Evolutionary conservation across 2,888 invertebrate species (phyloP), one percentile per base, ranked within the genome.

Genomic region (Drosophila stalkeri): DNA sequence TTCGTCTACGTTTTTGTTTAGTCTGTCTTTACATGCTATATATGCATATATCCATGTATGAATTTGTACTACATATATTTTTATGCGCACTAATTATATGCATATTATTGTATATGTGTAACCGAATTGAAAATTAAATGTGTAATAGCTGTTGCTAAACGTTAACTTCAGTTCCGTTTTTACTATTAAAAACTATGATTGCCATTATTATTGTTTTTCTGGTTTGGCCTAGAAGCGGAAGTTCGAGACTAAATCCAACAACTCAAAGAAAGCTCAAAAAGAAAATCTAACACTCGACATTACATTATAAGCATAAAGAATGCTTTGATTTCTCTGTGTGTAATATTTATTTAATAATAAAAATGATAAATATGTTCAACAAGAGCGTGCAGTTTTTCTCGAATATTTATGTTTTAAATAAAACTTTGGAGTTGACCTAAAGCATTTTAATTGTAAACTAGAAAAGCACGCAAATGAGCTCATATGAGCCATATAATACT

Each of bases 91-190:
- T 84, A 77, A 84, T 86, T 86, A 85, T 72, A 87, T 82, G 75
- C 80, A 86, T 74, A 84, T 64, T 75, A 69, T 52, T 80, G 72
- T 77, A 75, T 76, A 82, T 86, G 84, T 82, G 72, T 82, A 86
- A 86, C 85, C 87, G n/a, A 81, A 86, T 84, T 82, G 87, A 86
- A 81, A 78, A 77, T 86, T 80, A 75, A 81, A 73, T 77, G 83
- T 87, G 88, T 86, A 86, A 81, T 87, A 86, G 86, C 83, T 88
- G 86, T 86, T 85, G 84, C 84, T 84, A 86, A 84, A 86, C 76
- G 77, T 82, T 79, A 82, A 77, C 63, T 60, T 75, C 18, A 51
- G 49, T 51, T 75, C 66, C 67, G 69, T 80, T 77, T 65, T 44
- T 39, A 39, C 64, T 54, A 56, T 57, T 70, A 60, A 69, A 59